Evolutionary conservation across 2,888 invertebrate genomes (phyloP), one percentile per base, ranked within the genome.

Genomic region (Nysson spinosus): DNA sequence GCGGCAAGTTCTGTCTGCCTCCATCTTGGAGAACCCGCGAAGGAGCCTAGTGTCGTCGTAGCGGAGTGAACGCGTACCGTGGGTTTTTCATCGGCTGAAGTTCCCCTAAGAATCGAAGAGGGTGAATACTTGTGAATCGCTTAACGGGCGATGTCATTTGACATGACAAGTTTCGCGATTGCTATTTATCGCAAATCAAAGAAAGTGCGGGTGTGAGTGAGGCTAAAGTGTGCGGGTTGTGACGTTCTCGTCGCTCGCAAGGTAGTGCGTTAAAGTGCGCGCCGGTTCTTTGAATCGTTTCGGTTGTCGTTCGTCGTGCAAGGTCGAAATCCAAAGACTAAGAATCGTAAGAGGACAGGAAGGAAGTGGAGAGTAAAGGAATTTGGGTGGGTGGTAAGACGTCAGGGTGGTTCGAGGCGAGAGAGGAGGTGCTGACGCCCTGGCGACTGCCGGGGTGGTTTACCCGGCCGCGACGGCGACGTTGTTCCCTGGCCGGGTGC

Each of bases 351-450:
- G 17, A 28, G 30, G 28, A 26, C 7, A 11, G 16, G 28, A 6
- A 26, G n/a, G 40, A 24, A 16, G 4, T 11, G 1, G 19, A 19
- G 12, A 12, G 26, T 3, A 11, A 4, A 26, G 11, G 42, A 3
- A 5, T 30, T 42, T 51, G 55, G 49, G 40, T 34, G 61, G 32
- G 14, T 11, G 54, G 67, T 66, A 67, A 75, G 55, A 74, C 77
- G 75, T 87, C 89, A 82, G 88, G 91, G 87, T 88, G 86, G 87
- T 90, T 85, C 89, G 90, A 85, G 87, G 88, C 84, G 83, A 88
- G 88, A 84, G 88, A 86, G 82, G 84, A 88, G 85, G 89, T 87
- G 83, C 84, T 85, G 85, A 85, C 85, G 84, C 85, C 85, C 85
- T 85, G 85, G 85, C 87, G 85, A 85, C 85, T 83, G 84, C 86